Percentiles rank a stretch among this genome's conserved stretches.
Evolutionary conservation across 2,797 vertebrate genomes (phyloP).

Genomic region (Fringilla coelebs): DNA sequence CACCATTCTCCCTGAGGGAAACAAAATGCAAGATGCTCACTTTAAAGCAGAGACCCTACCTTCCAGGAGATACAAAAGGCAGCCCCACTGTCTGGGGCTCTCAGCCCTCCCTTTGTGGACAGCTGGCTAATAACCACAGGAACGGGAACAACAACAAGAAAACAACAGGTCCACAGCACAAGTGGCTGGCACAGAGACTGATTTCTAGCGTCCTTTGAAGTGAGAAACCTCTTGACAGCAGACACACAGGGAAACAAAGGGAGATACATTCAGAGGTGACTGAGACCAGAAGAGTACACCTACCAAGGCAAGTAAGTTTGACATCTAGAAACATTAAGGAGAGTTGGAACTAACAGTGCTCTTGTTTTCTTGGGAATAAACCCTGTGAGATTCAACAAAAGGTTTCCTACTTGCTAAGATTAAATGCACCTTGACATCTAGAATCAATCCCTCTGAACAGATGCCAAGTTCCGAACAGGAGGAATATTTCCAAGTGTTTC

Average conservation of each 20-base stretch:
- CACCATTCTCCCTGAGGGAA: slow-evolving; percentile 87
- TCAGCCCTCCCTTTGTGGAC: not conserved
- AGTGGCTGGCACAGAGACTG: not conserved
- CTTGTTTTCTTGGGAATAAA: not conserved
- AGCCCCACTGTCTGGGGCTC: not conserved
- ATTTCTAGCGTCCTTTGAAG: not conserved
- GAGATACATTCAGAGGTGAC: not conserved
- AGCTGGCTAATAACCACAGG: not conserved
- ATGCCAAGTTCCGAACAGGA: not conserved
- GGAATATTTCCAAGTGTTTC: slow-evolving; percentile 20
- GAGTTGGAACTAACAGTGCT: not conserved
- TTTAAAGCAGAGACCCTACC: not conserved
- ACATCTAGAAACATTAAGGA: not conserved
- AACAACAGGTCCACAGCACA: not conserved
- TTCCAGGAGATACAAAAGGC: not conserved
- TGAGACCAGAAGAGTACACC: no score
- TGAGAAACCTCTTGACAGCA: not conserved
- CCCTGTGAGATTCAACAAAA: not conserved
- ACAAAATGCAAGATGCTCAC: not conserved
- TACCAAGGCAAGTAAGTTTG: not conserved
- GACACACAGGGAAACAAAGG: not conserved
- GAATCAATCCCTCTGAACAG: not conserved
- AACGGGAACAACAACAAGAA: not conserved
- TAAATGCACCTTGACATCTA: not conserved
- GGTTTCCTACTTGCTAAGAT: not conserved